Percentiles rank a stretch among this genome's conserved stretches.
Conservation (phyloP, 2,797 vertebrate genomes). For the Yasuhikotakia modesta region DNA sequence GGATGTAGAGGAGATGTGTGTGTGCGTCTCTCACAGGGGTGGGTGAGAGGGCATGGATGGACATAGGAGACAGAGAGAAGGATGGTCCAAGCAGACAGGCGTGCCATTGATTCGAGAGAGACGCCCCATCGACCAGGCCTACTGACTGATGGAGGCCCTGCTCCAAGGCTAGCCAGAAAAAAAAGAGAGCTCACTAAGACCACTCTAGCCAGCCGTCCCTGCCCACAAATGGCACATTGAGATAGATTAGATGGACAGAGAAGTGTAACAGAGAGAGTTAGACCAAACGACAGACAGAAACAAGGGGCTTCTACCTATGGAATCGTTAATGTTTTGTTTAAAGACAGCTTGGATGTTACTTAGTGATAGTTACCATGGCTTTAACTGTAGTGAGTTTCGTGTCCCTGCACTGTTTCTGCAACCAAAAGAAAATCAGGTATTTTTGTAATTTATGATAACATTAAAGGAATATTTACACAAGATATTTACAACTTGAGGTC, state of each 20-base stretch:
- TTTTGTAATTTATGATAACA: conserved; percentile 21
- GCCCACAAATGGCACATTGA: conserved; percentile 73
- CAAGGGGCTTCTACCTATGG: neutral
- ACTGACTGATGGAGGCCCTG: conserved; percentile 86
- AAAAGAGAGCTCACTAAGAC: conserved; percentile 76
- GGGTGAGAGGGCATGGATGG: conserved; percentile 77
- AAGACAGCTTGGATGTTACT: neutral
- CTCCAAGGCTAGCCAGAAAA: conserved; percentile 73
- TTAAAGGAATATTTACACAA: conserved; percentile 5
- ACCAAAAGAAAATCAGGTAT: conserved; percentile 20
- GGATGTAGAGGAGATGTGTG: conserved; percentile 40
- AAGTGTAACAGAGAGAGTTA: conserved; percentile 32
- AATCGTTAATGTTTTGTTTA: conserved; percentile 24
- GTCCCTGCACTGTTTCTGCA: conserved; percentile 5
- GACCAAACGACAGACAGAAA: conserved; percentile 18
- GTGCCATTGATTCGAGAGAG: conserved; percentile 87
- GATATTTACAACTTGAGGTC: neutral
- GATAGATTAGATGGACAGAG: conserved; percentile 73
- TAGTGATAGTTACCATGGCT: conserved; percentile 35
- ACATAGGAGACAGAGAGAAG: conserved; percentile 42
- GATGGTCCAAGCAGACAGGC: conserved; percentile 81
- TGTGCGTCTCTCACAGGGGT: conserved; percentile 70
- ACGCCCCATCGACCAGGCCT: conserved; percentile 86
- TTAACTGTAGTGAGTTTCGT: conserved; percentile 12
- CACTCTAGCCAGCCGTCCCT: conserved; percentile 74